Evolutionary conservation across 2,888 invertebrate genomes (phyloP).

Genomic region (Caenorhabditis sp.): DNA sequence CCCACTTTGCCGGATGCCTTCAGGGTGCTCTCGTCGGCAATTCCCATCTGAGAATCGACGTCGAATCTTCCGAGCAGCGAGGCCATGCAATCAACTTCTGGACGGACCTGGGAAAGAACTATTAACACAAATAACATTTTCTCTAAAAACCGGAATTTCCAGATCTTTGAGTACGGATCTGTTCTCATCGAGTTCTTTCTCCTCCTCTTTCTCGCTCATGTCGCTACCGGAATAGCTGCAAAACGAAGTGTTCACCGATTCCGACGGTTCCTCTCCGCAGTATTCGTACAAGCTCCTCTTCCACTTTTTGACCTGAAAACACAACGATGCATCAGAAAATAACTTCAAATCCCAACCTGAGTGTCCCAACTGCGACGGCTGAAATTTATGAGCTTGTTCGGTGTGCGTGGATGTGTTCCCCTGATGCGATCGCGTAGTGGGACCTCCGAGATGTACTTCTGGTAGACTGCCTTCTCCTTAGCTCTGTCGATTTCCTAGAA

Average conservation of each 20-base stretch:
- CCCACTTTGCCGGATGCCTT: slow-evolving; percentile 68
- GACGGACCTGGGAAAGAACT: slow-evolving; percentile 61
- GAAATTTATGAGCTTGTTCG: slow-evolving; percentile 91
- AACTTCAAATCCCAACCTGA: slow-evolving; percentile 84
- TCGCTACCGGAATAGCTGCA: slow-evolving; percentile 65
- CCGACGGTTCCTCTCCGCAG: slow-evolving; percentile 79
- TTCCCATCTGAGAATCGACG: slow-evolving; percentile 72
- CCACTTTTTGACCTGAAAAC: slow-evolving; percentile 74
- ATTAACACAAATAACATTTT: neutral
- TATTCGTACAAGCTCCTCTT: slow-evolving; percentile 79
- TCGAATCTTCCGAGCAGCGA: slow-evolving; percentile 80
- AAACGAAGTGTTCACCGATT: slow-evolving; percentile 78
- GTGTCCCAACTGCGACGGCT: slow-evolving; percentile 95
- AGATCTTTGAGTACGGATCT: slow-evolving; percentile 38
- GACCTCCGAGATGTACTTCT: slow-evolving; percentile 73
- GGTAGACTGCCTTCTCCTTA: slow-evolving; percentile 79
- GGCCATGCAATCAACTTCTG: slow-evolving; percentile 79
- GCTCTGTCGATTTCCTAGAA: slow-evolving; percentile 77
- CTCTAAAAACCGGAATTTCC: slow-evolving; percentile 43
- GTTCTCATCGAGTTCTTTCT: slow-evolving; percentile 48
- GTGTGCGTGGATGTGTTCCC: slow-evolving; percentile 90
- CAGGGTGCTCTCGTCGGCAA: slow-evolving; percentile 77
- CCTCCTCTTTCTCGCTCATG: slow-evolving; percentile 28
- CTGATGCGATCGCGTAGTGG: slow-evolving; percentile 70
- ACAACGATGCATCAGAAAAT: neutral